Percentiles rank a stretch among this genome's conserved stretches.
Evolutionary conservation across 2,888 invertebrate genomes (phyloP).

Genomic region (Furcula furcula): DNA sequence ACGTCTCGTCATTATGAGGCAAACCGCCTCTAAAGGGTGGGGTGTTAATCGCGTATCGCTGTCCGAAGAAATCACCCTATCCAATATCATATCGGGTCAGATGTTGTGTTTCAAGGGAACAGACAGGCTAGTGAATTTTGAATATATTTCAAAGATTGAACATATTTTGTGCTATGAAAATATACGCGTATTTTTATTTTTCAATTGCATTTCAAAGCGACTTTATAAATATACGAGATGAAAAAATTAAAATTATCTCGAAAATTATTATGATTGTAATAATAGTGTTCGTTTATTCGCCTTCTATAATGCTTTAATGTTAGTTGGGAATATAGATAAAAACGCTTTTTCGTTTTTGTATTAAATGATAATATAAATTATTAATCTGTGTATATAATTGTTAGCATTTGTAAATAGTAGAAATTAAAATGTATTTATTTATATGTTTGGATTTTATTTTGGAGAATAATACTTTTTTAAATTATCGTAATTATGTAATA

Average conservation of each 20-base stretch:
- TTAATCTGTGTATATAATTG: constrained; percentile 77
- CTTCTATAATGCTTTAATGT: constrained; percentile 78
- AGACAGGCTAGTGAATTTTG: too few species aligned
- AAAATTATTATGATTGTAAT: constrained; percentile 36
- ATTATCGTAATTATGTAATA: constrained; percentile 34
- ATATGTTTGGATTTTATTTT: constrained; percentile 47
- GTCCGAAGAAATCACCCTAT: too few species aligned
- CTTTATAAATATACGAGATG: constrained; percentile 7
- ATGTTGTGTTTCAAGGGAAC: too few species aligned
- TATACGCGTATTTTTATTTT: too few species aligned
- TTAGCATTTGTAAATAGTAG: constrained; percentile 75
- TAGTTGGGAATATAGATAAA: constrained; percentile 61
- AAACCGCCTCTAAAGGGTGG: too few species aligned
- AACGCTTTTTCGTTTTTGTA: constrained; percentile 50
- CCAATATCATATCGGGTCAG: too few species aligned
- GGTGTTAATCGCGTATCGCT: too few species aligned
- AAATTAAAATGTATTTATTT: constrained; percentile 66
- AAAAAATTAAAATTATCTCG: constrained; percentile 29
- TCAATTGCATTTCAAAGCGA: background rate
- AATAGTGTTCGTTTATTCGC: constrained; percentile 73
- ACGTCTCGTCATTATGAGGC: too few species aligned
- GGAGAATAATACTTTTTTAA: constrained; percentile 37
- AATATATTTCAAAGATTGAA: too few species aligned
- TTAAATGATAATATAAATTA: constrained; percentile 45
- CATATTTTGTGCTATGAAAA: too few species aligned